Percentiles rank a stretch among this genome's conserved stretches.
Conservation (phyloP, 2,113 vertebrate genomes). For the Ahaetulla prasina region DNA sequence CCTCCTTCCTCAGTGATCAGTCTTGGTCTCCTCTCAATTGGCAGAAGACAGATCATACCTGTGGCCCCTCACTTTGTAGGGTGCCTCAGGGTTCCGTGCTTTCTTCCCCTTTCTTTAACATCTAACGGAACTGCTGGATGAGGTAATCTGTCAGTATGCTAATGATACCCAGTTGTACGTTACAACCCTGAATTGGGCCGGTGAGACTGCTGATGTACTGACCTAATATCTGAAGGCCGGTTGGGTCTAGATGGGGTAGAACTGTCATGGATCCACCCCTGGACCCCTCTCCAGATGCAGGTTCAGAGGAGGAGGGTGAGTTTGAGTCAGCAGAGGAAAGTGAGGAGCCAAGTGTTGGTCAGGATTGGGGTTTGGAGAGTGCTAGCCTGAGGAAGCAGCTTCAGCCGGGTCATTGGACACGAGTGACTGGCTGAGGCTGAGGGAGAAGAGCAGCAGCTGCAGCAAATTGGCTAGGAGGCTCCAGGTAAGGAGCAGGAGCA, state of each 20-base stretch:
- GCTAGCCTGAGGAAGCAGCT: too few species aligned
- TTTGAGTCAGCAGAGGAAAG: not conserved
- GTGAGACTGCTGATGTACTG: not conserved
- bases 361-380: too few species aligned
- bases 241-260: not conserved
- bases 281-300: too few species aligned
- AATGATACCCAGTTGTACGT: not conserved
- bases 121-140: not conserved
- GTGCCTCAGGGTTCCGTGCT: not conserved
- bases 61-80: not conserved
- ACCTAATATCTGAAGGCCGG: not conserved
- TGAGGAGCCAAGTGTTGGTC: not conserved
- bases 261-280: not conserved
- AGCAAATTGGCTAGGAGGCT: not conserved
- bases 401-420: not conserved
- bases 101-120: not conserved
- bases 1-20: not conserved
- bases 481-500: not conserved
- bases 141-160: not conserved
- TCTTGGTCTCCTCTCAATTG: not conserved
- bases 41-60: not conserved
- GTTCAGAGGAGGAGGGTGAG: not conserved
- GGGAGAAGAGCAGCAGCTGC: not conserved
- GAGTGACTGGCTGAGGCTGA: not conserved
- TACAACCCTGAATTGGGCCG: not conserved